Base-by-base conservation (phyloP, 2,888 invertebrate species). In the Zygothrica quintamaculata region DNA sequence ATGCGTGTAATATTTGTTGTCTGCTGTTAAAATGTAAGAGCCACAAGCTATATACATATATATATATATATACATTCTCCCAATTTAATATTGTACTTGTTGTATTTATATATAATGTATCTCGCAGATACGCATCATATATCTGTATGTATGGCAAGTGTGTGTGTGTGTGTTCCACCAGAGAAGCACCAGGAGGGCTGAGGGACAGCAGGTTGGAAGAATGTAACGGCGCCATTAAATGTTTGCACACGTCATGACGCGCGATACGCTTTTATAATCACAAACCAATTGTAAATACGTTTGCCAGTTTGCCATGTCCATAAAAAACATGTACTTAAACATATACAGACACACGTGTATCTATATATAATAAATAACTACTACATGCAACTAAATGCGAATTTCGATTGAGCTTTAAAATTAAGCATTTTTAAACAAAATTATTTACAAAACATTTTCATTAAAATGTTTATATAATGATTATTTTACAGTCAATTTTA, bases 241-340 rank as follows among this genome's bases (percentile, higher is more conserved):
- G 90, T 89, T 87, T 89, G 90, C 89, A 89, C 81, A 88, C 79
- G 79, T 90, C 90, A 90, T 77, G 88, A 74, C 51, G 56, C 66
- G 65, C 88, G 82, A 79, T 88, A 87, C 86, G 87, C 86, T 82
- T 79, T 84, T 82, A 82, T 84, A 89, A 88, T 88, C 88, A 87
- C 75, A 87, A 85, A 72, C 84, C 88, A 74, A 82, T 88, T 77
- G 82, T 73, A 81, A 78, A 85, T 78, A 74, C 67, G 18, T 5
- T 22, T 22, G 18, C 18, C 18, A 22, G 57, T 71, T 58, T 62
- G 52, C 46, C 59, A 65, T 60, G 53, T 47, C 43, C 53, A 58
- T 37, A 29, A 44, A 51, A 48, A 44, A 64, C 50, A 52, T 8
- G 37, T 8, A 13, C 5, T 22, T 9, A 34, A 12, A 47, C 34